These are phyloP conservation scores for Lamproptera curius DNA, from an alignment of 2,888 invertebrate species.

Conservation along the genomic window DNA sequence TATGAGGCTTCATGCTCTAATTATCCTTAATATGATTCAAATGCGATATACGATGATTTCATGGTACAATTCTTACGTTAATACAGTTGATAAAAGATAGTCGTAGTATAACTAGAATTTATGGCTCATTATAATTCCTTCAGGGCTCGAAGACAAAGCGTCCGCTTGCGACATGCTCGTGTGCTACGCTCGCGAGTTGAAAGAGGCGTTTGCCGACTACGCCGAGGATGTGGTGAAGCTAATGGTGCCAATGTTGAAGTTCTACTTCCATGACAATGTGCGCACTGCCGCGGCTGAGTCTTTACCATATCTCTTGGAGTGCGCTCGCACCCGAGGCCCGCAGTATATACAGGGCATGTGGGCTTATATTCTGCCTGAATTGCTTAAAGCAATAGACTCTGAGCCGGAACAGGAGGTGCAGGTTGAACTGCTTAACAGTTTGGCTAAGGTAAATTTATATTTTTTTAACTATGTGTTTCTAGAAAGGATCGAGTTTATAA, in stretches of 20 bases:
- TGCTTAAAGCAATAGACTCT: slow-evolving; percentile 91
- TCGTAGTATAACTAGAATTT: too few relatives aligned
- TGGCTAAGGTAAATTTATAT: slow-evolving; percentile 81
- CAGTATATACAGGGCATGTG: slow-evolving; percentile 85
- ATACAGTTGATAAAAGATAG: too few relatives aligned
- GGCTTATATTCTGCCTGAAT: slow-evolving; percentile 91
- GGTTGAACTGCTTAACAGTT: slow-evolving; percentile 87
- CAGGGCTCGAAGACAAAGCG: slow-evolving; percentile 95
- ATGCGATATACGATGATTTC: too few relatives aligned
- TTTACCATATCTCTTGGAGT: slow-evolving; percentile 91
- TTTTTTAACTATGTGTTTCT: too few relatives aligned
- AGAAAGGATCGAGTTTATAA: too few relatives aligned
- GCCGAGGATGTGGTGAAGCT: slow-evolving; percentile 85
- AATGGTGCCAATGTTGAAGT: slow-evolving; percentile 94
- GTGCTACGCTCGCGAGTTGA: slow-evolving; percentile 95
- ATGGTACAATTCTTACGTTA: too few relatives aligned
- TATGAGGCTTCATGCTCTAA: too few relatives aligned
- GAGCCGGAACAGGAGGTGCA: slow-evolving; percentile 95
- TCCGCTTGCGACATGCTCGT: slow-evolving; percentile 98
- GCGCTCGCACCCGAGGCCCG: slow-evolving; percentile 90
- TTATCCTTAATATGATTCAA: too few relatives aligned
- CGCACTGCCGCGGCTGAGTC: slow-evolving; percentile 94
- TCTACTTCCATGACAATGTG: slow-evolving; percentile 96
- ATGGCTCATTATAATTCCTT: slow-evolving; percentile 5
- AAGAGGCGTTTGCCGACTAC: slow-evolving; percentile 83